Percentiles rank a stretch among this genome's conserved stretches.
Evolutionary conservation across 1,140 invertebrate species (phyloP).

Genomic region (Bombus waltoni): DNA sequence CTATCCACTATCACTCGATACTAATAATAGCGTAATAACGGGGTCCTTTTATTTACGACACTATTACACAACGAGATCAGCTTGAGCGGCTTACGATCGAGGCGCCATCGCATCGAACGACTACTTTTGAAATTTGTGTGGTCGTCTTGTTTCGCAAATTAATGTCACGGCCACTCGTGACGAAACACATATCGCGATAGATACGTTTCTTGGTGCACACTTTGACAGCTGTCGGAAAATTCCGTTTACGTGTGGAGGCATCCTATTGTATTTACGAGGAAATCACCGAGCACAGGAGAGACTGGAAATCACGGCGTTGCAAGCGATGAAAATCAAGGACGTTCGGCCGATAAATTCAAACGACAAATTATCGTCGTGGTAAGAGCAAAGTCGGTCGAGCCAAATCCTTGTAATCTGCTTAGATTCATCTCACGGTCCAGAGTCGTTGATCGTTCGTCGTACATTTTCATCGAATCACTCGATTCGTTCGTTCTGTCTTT

Average conservation of each 20-base stretch:
- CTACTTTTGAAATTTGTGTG: constrained; percentile 14
- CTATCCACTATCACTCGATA: not conserved
- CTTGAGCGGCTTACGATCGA: not conserved
- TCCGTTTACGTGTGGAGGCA: not conserved
- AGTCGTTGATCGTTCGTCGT: not conserved
- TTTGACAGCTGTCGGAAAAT: not conserved
- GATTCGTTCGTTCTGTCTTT: not conserved
- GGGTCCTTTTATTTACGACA: constrained; percentile 40
- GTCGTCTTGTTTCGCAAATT: not conserved
- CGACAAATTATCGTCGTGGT: not conserved
- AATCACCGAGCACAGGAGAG: not conserved
- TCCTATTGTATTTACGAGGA: not conserved
- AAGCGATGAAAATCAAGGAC: too few species aligned
- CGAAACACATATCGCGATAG: not conserved
- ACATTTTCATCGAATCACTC: not conserved
- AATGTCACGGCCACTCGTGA: constrained; percentile 1
- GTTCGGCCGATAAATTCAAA: not conserved
- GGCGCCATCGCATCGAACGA: constrained; percentile 10
- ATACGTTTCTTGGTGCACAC: too few species aligned
- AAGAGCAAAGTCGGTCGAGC: not conserved
- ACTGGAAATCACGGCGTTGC: not conserved
- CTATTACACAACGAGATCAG: constrained; percentile 19
- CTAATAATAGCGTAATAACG: constrained; percentile 38
- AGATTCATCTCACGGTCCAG: not conserved
- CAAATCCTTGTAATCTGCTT: not conserved